A percentile compares a stretch with the other conserved stretches of the same genome.
These are phyloP conservation scores for Conopomorpha cramerella DNA, from an alignment of 1,140 invertebrate species.

Conservation along the genomic window DNA sequence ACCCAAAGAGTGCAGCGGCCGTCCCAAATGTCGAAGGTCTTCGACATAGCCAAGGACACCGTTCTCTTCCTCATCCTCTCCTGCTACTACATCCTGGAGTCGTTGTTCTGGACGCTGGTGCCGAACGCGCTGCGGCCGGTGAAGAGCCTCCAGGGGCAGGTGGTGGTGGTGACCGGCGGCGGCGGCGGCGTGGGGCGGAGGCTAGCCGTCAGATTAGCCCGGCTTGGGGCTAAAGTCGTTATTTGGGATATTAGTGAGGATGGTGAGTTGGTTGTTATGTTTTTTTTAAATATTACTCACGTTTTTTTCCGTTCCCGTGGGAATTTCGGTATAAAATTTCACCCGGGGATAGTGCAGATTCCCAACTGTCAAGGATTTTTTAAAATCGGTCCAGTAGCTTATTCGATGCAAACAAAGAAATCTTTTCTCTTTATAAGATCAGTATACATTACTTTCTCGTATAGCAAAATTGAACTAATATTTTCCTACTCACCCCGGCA, in stretches of 20 bases:
- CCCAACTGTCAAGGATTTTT: no score
- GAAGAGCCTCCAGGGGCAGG: slow-evolving; percentile 68
- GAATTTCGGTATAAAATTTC: no score
- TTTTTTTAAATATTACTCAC: no score
- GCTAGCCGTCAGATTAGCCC: slow-evolving; percentile 78
- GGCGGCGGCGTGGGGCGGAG: slow-evolving; percentile 88
- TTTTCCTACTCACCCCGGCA: no score
- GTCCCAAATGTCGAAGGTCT: slow-evolving; percentile 41
- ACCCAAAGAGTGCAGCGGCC: no score
- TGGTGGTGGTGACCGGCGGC: slow-evolving; percentile 89
- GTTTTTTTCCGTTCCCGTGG: no score
- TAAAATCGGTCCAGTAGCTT: no score
- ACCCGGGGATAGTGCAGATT: no score
- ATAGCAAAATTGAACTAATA: no score
- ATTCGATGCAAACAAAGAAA: no score
- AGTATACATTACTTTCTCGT: no score
- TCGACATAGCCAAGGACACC: slow-evolving; percentile 50
- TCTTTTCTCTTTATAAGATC: no score
- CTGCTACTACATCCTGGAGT: slow-evolving; percentile 49
- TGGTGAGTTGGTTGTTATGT: slow-evolving; percentile 57
- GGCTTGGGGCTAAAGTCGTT: slow-evolving; percentile 79
- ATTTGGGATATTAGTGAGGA: slow-evolving; percentile 91
- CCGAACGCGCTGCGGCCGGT: slow-evolving; percentile 44
- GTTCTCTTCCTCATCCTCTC: slow-evolving; percentile 45
- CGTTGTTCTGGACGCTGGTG: slow-evolving; percentile 44